Conservation (phyloP, 2,113 vertebrate genomes). For the Empidonax traillii region DNA sequence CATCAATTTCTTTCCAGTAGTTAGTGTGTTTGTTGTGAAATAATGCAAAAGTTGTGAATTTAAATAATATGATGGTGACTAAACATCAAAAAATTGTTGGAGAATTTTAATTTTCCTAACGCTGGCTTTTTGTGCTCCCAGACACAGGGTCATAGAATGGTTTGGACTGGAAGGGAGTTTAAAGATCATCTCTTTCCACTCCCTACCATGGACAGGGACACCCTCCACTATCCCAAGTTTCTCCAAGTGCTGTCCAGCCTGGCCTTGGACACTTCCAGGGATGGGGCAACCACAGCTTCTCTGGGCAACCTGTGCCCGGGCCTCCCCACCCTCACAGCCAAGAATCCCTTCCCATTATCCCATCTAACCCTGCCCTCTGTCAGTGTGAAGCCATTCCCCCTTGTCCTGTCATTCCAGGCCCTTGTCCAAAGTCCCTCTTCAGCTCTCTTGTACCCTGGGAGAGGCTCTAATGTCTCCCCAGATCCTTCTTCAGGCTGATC, state of each 20-base stretch:
- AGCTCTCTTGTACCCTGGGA: background rate
- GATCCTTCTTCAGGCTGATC: background rate
- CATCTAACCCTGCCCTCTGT: accelerated
- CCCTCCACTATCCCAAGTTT: accelerated
- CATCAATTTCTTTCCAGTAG: background rate
- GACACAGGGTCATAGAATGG: background rate
- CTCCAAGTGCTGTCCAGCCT: accelerated
- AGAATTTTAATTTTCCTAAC: accelerated
- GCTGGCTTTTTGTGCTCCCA: background rate
- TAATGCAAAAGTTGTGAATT: background rate
- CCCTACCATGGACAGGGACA: no score
- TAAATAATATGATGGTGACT: background rate
- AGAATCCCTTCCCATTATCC: accelerated
- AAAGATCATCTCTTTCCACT: accelerated
- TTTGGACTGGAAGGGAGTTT: background rate
- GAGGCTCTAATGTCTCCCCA: background rate
- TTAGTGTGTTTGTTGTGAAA: background rate
- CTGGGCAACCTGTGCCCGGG: background rate
- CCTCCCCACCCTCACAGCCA: accelerated
- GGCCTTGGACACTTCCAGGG: background rate
- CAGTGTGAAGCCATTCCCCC: accelerated
- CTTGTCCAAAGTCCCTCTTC: background rate
- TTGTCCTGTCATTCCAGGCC: background rate
- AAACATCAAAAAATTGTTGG: background rate
- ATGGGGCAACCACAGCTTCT: background rate